phyloP scores from a whole-genome alignment of 2,113 vertebrate species.

The Aptenodytes patagonicus region DNA sequence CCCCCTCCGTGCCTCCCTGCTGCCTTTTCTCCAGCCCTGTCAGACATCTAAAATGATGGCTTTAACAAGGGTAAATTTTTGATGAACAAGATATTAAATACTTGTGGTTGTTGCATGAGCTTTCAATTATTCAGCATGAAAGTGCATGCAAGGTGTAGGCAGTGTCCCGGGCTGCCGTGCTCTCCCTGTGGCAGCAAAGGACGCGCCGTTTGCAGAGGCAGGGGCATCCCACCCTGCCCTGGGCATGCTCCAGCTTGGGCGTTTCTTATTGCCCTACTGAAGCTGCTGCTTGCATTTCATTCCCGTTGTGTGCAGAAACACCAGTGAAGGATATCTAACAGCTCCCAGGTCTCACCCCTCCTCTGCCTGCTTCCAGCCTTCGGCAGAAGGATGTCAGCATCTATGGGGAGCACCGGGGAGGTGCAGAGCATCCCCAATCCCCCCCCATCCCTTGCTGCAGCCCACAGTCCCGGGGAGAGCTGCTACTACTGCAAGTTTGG shows the following conservation, averaged over 20 bases:
- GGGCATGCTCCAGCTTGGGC: neutral
- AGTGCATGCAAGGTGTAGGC: neutral
- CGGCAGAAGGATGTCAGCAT: neutral
- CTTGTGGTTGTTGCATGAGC: constrained; percentile 25
- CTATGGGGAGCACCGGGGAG: neutral
- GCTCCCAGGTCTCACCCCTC: neutral
- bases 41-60: neutral
- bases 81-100: constrained; percentile 60
- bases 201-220: neutral
- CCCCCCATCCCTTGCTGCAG: neutral
- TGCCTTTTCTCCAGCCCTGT: neutral
- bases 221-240: neutral
- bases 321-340: neutral
- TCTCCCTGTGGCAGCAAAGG: neutral
- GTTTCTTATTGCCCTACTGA: neutral
- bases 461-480: accelerated
- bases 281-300: neutral
- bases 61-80: constrained; percentile 46
- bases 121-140: constrained; percentile 41
- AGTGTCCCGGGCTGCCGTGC: neutral
- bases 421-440: neutral
- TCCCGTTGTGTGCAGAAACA: neutral
- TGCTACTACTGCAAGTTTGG: neutral
- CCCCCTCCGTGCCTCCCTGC: accelerated
- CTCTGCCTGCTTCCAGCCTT: neutral